These are phyloP conservation scores for Penaeus chinensis DNA, from an alignment of 1,140 invertebrate genomes.

Conservation along the genomic window DNA sequence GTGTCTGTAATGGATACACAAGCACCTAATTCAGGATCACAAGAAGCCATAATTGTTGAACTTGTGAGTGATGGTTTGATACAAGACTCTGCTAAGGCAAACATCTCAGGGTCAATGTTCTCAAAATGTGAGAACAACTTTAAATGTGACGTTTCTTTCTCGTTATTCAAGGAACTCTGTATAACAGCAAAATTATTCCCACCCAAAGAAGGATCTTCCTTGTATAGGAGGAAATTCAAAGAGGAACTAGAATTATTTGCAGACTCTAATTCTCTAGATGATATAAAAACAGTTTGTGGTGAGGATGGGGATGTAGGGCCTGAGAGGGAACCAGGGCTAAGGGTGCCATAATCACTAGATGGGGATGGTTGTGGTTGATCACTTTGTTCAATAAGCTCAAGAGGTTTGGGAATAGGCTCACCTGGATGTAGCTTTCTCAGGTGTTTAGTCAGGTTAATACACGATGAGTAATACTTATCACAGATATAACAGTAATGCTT, in stretches of 20 bases:
- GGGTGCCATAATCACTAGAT: constrained; percentile 47
- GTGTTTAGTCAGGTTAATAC: constrained; percentile 39
- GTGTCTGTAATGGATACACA: constrained; percentile 45
- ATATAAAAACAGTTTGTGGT: not conserved
- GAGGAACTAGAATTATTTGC: too few species aligned
- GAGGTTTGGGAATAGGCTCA: not conserved
- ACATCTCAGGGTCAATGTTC: constrained; percentile 39
- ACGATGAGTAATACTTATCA: constrained; percentile 39
- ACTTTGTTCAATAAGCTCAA: not conserved
- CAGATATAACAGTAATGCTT: constrained; percentile 44
- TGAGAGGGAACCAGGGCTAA: constrained; percentile 36
- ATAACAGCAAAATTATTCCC: too few species aligned
- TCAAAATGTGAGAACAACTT: not conserved
- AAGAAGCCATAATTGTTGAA: constrained; percentile 34
- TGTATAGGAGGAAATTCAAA: too few species aligned
- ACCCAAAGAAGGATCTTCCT: too few species aligned
- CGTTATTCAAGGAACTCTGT: too few species aligned
- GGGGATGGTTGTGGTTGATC: constrained; percentile 31
- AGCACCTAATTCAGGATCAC: constrained; percentile 46
- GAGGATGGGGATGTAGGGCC: constrained; percentile 12
- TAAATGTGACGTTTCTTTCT: too few species aligned
- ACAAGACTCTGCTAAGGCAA: constrained; percentile 45
- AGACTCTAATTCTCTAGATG: not conserved
- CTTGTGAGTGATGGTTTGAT: constrained; percentile 16
- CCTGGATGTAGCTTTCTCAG: constrained; percentile 35